Evolutionary conservation across 35 echinoderm and acorn worm species (phyloP).

Genomic region (Amphiura filiformis): DNA sequence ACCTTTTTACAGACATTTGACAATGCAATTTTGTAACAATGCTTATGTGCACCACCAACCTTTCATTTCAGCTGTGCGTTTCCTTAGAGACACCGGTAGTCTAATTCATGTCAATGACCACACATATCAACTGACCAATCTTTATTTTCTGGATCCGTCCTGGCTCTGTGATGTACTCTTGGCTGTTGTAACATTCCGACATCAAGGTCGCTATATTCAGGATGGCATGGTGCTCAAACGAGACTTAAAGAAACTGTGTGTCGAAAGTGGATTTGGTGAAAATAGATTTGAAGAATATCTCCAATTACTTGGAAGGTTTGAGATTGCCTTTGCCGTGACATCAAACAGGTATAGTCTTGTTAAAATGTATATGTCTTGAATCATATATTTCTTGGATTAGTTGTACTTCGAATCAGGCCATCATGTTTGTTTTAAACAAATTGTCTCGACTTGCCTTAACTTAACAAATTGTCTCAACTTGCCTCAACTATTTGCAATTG

Average conservation of each 20-base stretch:
- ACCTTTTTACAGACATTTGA: too few relatives aligned
- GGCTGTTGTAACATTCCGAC: slow-evolving; percentile 9
- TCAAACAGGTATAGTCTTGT: not conserved
- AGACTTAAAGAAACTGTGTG: not conserved
- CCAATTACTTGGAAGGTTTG: slow-evolving; percentile 56
- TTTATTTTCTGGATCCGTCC: slow-evolving; percentile 69
- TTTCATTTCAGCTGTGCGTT: slow-evolving; percentile 53
- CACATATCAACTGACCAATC: slow-evolving; percentile 42
- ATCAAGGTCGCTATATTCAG: not conserved
- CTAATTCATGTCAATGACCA: slow-evolving; percentile 52
- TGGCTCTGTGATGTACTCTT: slow-evolving; percentile 50
- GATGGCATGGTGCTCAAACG: slow-evolving; percentile 38
- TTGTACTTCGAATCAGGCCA: too few relatives aligned
- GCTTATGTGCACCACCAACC: too few relatives aligned
- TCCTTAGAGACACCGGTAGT: slow-evolving; percentile 48
- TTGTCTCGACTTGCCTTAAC: too few relatives aligned
- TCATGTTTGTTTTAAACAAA: too few relatives aligned
- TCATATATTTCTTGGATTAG: too few relatives aligned
- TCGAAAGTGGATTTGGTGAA: slow-evolving; percentile 21
- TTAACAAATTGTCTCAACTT: too few relatives aligned
- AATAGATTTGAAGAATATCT: slow-evolving; percentile 50
- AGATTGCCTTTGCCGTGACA: slow-evolving; percentile 49
- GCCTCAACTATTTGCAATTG: too few relatives aligned
- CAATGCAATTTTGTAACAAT: too few relatives aligned
- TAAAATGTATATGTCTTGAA: too few relatives aligned